phyloP scores from a whole-genome alignment of 2,797 vertebrate species.

The Carcharodon carcharias region DNA sequence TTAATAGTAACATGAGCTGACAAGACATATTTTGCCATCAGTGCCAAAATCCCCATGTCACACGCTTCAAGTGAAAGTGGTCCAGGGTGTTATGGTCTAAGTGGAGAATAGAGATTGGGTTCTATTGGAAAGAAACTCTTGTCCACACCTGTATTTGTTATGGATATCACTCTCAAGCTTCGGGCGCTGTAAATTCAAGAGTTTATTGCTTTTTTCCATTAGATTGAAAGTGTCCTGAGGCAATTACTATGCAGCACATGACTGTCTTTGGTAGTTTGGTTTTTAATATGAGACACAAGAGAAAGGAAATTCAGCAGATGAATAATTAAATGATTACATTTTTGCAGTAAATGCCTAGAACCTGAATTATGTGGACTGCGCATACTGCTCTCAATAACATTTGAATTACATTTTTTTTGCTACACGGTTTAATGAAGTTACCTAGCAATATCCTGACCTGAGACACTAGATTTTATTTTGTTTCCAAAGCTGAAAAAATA shows the following conservation, averaged over 20 bases:
- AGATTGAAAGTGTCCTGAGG: not conserved
- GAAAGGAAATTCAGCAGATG: not conserved
- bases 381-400: conserved; percentile 11
- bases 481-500: not conserved
- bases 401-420: not conserved
- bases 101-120: not conserved
- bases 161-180: not conserved
- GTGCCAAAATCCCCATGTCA: not conserved
- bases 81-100: not conserved
- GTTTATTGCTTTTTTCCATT: conserved; percentile 9
- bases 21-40: not conserved
- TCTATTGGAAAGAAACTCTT: not conserved
- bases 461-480: not conserved
- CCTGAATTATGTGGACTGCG: conserved; percentile 5
- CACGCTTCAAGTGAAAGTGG: not conserved
- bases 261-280: not conserved
- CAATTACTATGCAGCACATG: not conserved
- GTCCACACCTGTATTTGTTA: not conserved
- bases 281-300: not conserved
- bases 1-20: not conserved
- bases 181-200: not conserved
- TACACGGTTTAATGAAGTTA: not conserved
- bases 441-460: no score
- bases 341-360: not conserved
- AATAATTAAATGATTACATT: conserved; percentile 24